Evolutionary conservation across 2,113 vertebrate genomes (phyloP).

Genomic region (Sapayoa aenigma): DNA sequence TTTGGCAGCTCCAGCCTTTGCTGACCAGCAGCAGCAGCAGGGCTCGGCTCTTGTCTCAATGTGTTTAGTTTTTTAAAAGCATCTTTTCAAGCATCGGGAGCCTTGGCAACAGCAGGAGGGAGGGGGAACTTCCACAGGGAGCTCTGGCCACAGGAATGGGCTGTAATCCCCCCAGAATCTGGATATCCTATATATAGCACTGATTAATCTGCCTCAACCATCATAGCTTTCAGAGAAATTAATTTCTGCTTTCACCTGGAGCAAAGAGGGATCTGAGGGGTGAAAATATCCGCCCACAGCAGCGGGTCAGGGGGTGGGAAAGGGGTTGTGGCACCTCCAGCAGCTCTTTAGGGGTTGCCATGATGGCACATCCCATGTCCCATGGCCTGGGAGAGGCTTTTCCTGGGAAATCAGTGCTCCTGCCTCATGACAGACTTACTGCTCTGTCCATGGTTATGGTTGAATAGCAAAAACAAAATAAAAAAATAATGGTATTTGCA

Average conservation of each 20-base stretch:
- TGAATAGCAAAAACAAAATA: background rate
- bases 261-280: accelerated
- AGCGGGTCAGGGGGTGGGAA: accelerated
- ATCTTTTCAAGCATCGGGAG: conserved; percentile 52
- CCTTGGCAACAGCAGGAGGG: conserved; percentile 24
- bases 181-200: background rate
- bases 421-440: accelerated
- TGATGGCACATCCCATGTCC: accelerated
- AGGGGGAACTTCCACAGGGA: background rate
- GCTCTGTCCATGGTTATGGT: accelerated
- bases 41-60: background rate
- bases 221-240: accelerated
- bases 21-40: background rate
- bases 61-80: conserved; percentile 24
- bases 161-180: background rate
- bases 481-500: background rate
- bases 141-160: background rate
- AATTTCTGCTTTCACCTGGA: background rate
- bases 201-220: accelerated
- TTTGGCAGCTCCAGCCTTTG: background rate
- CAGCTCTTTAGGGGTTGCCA: background rate
- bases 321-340: background rate
- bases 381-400: background rate
- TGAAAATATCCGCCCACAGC: background rate
- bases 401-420: background rate